These are phyloP conservation scores for Troglohyphantes excavatus DNA, from an alignment of 2,888 invertebrate species.

Conservation along the genomic window DNA sequence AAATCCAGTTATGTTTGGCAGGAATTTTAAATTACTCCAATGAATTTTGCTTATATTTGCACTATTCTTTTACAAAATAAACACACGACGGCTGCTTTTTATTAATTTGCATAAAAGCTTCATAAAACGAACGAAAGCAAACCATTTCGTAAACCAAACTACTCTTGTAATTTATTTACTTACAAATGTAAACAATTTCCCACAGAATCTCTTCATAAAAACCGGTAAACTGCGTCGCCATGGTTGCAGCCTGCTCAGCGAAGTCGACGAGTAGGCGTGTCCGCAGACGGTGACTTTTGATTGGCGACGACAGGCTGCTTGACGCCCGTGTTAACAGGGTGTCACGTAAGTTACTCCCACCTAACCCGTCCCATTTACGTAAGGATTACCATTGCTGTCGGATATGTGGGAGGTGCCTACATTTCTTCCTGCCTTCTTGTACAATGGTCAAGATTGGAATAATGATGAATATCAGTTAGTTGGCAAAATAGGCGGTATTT, in stretches of 20 bases:
- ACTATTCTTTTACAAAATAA: too few species aligned
- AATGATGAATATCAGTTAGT: too few species aligned
- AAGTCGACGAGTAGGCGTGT: constrained; percentile 39
- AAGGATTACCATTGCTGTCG: constrained; percentile 25
- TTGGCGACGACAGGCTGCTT: constrained; percentile 49
- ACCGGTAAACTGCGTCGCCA: background rate
- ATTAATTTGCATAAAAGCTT: background rate
- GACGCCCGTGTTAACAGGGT: constrained; percentile 53
- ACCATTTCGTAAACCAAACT: too few species aligned
- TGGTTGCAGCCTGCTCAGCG: background rate
- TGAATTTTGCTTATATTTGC: too few species aligned
- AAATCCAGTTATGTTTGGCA: too few species aligned
- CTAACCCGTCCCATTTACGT: constrained; percentile 18
- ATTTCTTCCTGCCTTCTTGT: background rate
- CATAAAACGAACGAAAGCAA: too few species aligned
- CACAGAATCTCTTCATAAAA: too few species aligned
- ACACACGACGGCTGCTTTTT: too few species aligned
- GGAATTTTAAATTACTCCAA: too few species aligned
- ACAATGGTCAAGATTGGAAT: background rate
- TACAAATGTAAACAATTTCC: too few species aligned
- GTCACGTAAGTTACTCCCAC: constrained; percentile 54
- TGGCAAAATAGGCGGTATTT: too few species aligned
- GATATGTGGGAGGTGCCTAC: constrained; percentile 24
- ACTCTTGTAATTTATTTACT: too few species aligned
- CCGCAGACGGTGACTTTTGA: constrained; percentile 33